Evolutionary conservation across 2,888 invertebrate species (phyloP).

Genomic region (Clepsis dumicolana): DNA sequence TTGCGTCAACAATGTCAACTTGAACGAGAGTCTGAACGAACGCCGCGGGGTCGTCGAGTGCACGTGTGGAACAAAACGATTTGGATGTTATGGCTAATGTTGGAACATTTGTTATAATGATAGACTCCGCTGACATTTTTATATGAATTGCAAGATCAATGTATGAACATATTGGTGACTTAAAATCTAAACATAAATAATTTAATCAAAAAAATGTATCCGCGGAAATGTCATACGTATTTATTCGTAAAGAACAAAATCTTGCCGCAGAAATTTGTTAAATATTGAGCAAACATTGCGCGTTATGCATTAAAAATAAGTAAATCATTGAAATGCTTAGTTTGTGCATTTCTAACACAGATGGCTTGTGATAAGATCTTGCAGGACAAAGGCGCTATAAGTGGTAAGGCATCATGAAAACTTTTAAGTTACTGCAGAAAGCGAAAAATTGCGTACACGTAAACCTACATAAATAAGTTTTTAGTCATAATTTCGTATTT

Average conservation of each 20-base stretch:
- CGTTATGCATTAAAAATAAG: background rate
- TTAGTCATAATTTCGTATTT: constrained; percentile 50
- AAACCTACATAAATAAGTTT: constrained; percentile 52
- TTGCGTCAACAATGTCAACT: constrained; percentile 84
- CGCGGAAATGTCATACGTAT: background rate
- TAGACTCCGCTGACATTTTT: background rate
- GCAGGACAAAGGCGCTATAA: constrained; percentile 22
- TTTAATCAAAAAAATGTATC: background rate
- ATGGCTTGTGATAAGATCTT: constrained; percentile 23
- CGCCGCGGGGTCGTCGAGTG: constrained; percentile 72
- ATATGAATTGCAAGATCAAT: background rate
- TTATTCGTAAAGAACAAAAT: background rate
- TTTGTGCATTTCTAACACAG: constrained; percentile 12
- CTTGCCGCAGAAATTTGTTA: background rate
- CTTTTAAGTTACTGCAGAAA: constrained; percentile 56
- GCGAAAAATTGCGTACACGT: constrained; percentile 67
- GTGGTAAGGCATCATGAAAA: constrained; percentile 14
- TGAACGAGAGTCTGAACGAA: constrained; percentile 80
- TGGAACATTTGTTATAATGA: background rate
- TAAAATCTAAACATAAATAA: constrained; percentile 3
- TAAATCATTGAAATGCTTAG: background rate
- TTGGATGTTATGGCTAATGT: constrained; percentile 62
- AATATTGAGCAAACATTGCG: background rate
- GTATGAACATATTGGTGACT: background rate
- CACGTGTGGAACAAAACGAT: constrained; percentile 82